phyloP scores from a whole-genome alignment of 2,888 invertebrate genomes.

The Scelioninae gen. 2 region DNA sequence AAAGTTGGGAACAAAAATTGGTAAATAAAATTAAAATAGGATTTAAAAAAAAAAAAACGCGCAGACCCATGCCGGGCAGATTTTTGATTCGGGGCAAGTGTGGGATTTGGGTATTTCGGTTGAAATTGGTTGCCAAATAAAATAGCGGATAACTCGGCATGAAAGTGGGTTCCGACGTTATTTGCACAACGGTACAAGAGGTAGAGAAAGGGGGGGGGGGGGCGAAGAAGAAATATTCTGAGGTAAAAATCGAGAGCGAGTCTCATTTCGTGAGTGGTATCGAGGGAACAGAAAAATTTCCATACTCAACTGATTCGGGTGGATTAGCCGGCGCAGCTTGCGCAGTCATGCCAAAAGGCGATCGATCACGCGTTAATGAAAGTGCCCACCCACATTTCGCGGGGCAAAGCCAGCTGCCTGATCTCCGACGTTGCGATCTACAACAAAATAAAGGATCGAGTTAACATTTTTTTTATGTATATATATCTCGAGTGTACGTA shows the following conservation, averaged over 20 bases:
- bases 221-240: conserved; percentile 40
- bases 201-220: too few species aligned
- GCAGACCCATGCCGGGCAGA: conserved; percentile 2
- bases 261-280: conserved; percentile 58
- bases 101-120: conserved; percentile 3
- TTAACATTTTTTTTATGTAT: conserved; percentile 29
- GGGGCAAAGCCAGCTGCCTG: conserved; percentile 52
- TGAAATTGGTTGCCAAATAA: conserved; percentile 39
- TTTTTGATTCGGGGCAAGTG: neutral
- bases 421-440: conserved; percentile 52
- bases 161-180: conserved; percentile 19
- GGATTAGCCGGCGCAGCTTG: conserved; percentile 59
- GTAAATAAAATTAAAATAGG: too few species aligned
- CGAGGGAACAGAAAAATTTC: conserved; percentile 58
- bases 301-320: conserved; percentile 59
- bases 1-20: neutral
- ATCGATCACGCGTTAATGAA: conserved; percentile 60
- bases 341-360: conserved; percentile 57
- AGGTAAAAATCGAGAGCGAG: conserved; percentile 48
- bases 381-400: conserved; percentile 56
- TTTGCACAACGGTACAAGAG: conserved; percentile 21
- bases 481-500: conserved; percentile 19
- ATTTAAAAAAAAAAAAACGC: neutral
- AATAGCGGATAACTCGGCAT: conserved; percentile 14
- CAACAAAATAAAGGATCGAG: conserved; percentile 40